Evolutionary conservation across 1,140 invertebrate species (phyloP).

Genomic region (Meloidogyne chitwoodi): DNA sequence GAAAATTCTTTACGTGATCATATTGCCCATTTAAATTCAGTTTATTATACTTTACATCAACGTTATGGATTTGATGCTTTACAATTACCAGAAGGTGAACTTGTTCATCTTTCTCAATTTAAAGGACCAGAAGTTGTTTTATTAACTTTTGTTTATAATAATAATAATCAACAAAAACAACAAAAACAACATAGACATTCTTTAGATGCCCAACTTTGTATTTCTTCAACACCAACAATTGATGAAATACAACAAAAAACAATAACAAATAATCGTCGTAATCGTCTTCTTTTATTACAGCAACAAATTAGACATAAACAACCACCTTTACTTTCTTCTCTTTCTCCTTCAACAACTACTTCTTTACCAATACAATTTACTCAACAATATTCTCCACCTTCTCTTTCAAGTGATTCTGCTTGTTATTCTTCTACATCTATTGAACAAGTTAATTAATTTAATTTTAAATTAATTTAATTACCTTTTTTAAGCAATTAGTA

Average conservation of each 20-base stretch:
- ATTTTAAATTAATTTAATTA: background rate
- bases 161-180: background rate
- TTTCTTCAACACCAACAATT: background rate
- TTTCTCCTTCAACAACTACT: background rate
- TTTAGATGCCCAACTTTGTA: background rate
- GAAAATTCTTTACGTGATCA: constrained; percentile 30
- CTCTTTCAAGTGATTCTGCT: background rate
- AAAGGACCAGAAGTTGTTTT: constrained; percentile 8
- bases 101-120: constrained; percentile 40
- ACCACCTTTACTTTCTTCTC: background rate
- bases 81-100: constrained; percentile 38
- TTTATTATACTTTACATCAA: constrained; percentile 33
- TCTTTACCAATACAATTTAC: background rate
- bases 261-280: background rate
- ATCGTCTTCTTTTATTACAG: background rate
- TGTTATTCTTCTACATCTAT: background rate
- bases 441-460: background rate
- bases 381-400: background rate
- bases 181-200: background rate
- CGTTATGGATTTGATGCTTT: constrained; percentile 37
- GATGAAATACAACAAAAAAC: background rate
- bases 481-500: background rate
- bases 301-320: background rate
- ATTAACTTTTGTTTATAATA: background rate
- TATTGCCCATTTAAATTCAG: constrained; percentile 33